Evolutionary conservation across 1,140 invertebrate genomes (phyloP).

Genomic region (Pachypeltis micranthus): DNA sequence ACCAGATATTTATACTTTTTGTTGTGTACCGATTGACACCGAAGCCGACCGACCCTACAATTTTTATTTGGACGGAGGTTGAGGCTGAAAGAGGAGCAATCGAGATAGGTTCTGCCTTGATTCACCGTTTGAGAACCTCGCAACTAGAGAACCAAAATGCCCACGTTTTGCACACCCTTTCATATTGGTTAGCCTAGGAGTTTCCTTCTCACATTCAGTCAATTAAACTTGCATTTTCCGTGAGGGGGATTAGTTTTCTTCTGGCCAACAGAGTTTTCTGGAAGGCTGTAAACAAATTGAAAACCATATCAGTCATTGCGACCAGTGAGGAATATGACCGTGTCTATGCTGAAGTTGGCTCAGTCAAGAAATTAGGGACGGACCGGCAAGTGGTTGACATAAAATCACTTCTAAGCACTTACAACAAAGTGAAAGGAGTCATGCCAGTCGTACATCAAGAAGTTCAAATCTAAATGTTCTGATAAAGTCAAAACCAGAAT

Average conservation of each 20-base stretch:
- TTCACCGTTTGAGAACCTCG: constrained; percentile 17
- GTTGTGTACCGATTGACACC: constrained; percentile 20
- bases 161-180: constrained; percentile 13
- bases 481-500: too few species aligned
- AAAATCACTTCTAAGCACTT: too few species aligned
- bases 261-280: constrained; percentile 30
- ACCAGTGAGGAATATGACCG: constrained; percentile 13
- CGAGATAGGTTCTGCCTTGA: constrained; percentile 29
- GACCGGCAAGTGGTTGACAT: constrained; percentile 15
- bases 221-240: constrained; percentile 25
- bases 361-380: constrained; percentile 7
- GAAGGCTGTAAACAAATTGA: constrained; percentile 27
- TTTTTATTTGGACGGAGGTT: constrained; percentile 31
- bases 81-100: constrained; percentile 28
- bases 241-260: constrained; percentile 30
- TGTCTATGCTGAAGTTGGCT: too few species aligned
- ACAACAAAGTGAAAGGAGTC: too few species aligned
- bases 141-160: constrained; percentile 1
- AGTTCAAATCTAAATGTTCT: too few species aligned
- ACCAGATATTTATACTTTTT: constrained; percentile 32
- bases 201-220: not conserved
- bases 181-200: constrained; percentile 10
- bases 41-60: constrained; percentile 3
- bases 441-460: too few species aligned
- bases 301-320: not conserved